These are phyloP conservation scores for Morpho helenor DNA, from an alignment of 2,888 invertebrate species.

Conservation along the genomic window DNA sequence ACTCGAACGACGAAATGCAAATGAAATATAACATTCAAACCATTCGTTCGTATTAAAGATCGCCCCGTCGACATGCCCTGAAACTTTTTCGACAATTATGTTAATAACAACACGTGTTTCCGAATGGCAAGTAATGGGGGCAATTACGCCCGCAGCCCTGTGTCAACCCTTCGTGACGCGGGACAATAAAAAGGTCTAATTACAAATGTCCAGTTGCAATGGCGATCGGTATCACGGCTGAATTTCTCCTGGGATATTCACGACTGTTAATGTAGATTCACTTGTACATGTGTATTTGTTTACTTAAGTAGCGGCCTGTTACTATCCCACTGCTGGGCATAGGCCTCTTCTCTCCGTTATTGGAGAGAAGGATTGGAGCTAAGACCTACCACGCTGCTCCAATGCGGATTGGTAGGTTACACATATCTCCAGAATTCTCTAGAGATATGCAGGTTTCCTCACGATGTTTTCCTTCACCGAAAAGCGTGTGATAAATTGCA, in stretches of 20 bases:
- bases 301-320: no score
- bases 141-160: conserved; percentile 19
- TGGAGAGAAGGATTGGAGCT: no score
- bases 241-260: conserved; percentile 32
- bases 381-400: no score
- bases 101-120: conserved; percentile 29
- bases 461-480: no score
- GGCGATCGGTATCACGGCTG: conserved; percentile 27
- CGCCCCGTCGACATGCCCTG: conserved; percentile 11
- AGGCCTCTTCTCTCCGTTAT: no score
- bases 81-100: conserved; percentile 26
- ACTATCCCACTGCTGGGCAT: no score
- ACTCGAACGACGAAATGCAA: background rate
- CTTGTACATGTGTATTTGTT: no score
- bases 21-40: conserved; percentile 10
- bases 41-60: conserved; percentile 11
- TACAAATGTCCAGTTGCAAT: conserved; percentile 32
- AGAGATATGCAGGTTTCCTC: no score
- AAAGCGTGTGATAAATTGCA: no score
- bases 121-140: conserved; percentile 24
- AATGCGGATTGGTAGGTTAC: no score
- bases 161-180: conserved; percentile 30
- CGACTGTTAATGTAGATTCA: background rate
- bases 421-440: no score
- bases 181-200: conserved; percentile 32